Base-by-base conservation (phyloP, 2,797 vertebrate genomes). In the Luscinia megarhynchos region DNA sequence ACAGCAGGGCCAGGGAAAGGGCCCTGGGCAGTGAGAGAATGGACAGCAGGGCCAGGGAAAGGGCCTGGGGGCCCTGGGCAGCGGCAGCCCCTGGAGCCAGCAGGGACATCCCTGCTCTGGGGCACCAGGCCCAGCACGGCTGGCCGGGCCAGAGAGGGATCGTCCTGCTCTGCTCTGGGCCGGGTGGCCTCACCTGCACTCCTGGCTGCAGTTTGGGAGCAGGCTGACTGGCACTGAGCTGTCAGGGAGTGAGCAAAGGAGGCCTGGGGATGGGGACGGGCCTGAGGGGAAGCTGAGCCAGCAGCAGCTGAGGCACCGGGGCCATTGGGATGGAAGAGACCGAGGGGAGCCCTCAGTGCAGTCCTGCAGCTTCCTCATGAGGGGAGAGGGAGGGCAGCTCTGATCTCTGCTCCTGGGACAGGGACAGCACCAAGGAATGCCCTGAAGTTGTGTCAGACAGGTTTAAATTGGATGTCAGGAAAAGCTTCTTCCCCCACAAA, bases 171-270 rank as follows among this genome's bases (percentile, higher is more conserved):
- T 29, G 58, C 58, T 2, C 48, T 10, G 50, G 22, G 22, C 22
- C 46, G 22, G 48, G 40, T 14, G 40, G 68, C 34, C 50, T 55
- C 80, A 24, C 19, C 50, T 48, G 23, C 19, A 24, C 29, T 9
- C 2, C 1, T 16, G 58, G 7, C 58, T 19, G 34, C 68, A 20
- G n/a, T 2, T 40, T 29, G 46, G 50, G 17, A 12, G 0, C 34
- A 24, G 23, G 13, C 1, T 0, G 6, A 63, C 48, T 2, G 23
- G 2, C 6, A 26, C 23, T 5, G 1, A 40, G n/a, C 6, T 63
- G 2, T 2, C 0, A 7, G 50, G 2, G 4, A n/a, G 7, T 10
- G 40, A 10, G 18, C 58, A 38, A 7, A 48, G 50, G 23, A 29
- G 8, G 34, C 2, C 4, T 1, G 9, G 19, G 15, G 6, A 24